A percentile compares a stretch with the other conserved stretches of the same genome.
These are phyloP conservation scores for Phytoseiulus persimilis DNA, from an alignment of 2,888 invertebrate genomes.

Conservation along the genomic window DNA sequence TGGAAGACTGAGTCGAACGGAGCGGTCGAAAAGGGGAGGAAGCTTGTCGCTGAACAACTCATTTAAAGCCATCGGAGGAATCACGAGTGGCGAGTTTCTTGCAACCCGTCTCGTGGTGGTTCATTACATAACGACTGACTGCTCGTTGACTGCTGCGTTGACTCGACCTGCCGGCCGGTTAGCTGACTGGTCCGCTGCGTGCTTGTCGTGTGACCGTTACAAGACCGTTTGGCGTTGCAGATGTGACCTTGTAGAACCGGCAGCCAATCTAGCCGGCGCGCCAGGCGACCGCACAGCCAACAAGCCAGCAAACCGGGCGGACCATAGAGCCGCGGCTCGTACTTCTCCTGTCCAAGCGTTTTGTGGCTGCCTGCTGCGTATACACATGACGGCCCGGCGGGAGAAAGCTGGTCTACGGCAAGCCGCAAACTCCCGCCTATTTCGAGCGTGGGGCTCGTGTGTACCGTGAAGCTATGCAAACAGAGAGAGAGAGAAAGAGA, in stretches of 20 bases:
- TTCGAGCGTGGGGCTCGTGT: background rate
- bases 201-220: background rate
- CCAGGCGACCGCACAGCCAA: background rate
- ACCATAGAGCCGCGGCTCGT: background rate
- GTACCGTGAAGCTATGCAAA: background rate
- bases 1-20: too few species aligned
- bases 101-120: background rate
- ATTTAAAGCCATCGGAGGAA: background rate
- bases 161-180: background rate
- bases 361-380: background rate
- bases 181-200: background rate
- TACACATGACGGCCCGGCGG: background rate
- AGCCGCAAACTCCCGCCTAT: background rate
- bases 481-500: background rate
- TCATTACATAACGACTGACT: background rate
- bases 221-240: background rate
- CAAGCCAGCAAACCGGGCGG: background rate
- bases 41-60: background rate
- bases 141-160: background rate
- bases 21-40: too few species aligned
- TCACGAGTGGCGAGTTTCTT: background rate
- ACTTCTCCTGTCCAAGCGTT: background rate
- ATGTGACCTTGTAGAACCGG: constrained; percentile 5
- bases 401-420: background rate
- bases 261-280: background rate